Evolutionary conservation across 2,888 invertebrate genomes (phyloP).

Genomic region (Lasioglossum malachurum): DNA sequence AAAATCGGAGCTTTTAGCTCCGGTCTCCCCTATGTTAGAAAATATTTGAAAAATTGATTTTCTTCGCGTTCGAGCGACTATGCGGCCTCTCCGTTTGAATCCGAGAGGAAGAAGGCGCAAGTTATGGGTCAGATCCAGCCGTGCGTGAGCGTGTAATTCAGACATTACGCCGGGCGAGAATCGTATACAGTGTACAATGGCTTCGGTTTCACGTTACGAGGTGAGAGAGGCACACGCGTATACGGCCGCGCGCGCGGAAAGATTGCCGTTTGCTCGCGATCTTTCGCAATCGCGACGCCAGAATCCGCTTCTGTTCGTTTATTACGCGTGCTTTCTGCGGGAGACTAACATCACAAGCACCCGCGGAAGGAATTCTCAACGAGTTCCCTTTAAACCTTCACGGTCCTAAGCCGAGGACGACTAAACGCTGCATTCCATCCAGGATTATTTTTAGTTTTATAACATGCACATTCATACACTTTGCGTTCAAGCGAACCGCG

Average conservation of each 20-base stretch:
- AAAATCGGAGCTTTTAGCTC: too few species aligned
- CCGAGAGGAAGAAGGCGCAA: constrained; percentile 34
- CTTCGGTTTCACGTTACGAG: constrained; percentile 79
- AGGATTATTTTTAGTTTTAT: constrained; percentile 34
- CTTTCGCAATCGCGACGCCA: constrained; percentile 50
- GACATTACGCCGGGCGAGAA: constrained; percentile 68
- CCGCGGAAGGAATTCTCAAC: neutral
- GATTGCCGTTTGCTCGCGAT: constrained; percentile 33
- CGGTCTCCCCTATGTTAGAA: neutral
- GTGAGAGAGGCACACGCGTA: constrained; percentile 64
- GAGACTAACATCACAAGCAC: neutral
- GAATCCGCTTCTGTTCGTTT: constrained; percentile 35
- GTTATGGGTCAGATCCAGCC: constrained; percentile 63
- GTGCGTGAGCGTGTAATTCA: constrained; percentile 73
- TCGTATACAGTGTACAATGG: constrained; percentile 74
- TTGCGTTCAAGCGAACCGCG: constrained; percentile 5
- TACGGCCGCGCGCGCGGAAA: constrained; percentile 50
- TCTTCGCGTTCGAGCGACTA: neutral
- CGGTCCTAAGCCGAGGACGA: neutral
- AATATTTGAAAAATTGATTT: neutral
- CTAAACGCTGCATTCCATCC: constrained; percentile 4
- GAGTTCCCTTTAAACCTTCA: constrained; percentile 1
- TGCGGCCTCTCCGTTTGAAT: constrained; percentile 35
- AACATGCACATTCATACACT: constrained; percentile 10
- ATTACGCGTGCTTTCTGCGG: neutral